Base-by-base conservation (phyloP, 64 coral and sea anemone genomes). In the Montipora efflorescens region DNA sequence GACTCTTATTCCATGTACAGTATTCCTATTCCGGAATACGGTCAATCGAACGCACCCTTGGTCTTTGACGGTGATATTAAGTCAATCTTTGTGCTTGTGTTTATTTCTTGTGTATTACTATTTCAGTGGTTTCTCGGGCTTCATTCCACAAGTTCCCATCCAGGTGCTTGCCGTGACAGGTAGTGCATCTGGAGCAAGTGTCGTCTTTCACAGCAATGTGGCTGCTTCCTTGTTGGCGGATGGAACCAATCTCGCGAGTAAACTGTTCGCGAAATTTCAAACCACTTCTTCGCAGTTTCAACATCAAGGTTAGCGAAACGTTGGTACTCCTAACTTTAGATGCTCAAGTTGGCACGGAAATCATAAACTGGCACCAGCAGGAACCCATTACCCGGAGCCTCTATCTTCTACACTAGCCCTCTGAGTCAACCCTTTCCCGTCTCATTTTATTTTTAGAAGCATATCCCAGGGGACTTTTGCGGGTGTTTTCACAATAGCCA, bases 191-290 rank as follows among this genome's bases (percentile, higher is more conserved):
- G 95, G 98, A 12, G 98, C 98, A 1, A 99, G 98, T 93, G 98
- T 99, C 14, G 98, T 99, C 28, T 99, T 99, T 59, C 98, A 99
- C 52, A 99, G 98, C 61, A 75, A 93, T 87, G 92, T 99, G 8
- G 94, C 98, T n/a, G 95, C 91, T 48, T 92, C 95, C 51, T 73
- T 99, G 18, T 70, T 99, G 45, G 98, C 98, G 69, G 98, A 99
- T 82, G 98, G 98, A 16, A 93, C 91, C 14, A 99, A 99, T 79
- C 82, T 99, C 16, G 98, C 98, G 36, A 99, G 98, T 72, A 99
- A 96, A 95, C 66, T 99, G 19, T 99, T 87, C 90, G 98, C 95
- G 6, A 99, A 99, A 83, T 99, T 99, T 61, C 98, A 99, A 78
- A 99, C 98, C 19, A 96, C 98, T 4, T 96, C 95, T 52, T 87